phyloP scores from a whole-genome alignment of 2,797 vertebrate species.

The Hylomyscus alleni region DNA sequence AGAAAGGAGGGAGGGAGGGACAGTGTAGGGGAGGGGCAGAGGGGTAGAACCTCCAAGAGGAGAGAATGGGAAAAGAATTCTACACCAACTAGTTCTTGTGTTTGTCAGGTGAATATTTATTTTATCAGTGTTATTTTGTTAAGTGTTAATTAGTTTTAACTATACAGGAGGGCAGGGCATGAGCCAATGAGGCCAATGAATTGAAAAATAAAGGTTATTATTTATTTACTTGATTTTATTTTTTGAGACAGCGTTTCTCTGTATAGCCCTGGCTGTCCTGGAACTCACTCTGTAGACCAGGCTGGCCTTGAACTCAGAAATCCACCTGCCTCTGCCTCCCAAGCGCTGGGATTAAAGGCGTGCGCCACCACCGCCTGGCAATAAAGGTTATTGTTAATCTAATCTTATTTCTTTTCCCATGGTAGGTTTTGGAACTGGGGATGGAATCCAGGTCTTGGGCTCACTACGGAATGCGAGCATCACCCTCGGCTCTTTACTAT shows the following conservation, averaged over 20 bases:
- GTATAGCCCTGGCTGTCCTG: too few species aligned
- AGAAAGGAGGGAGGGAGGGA: neutral
- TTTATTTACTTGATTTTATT: too few species aligned
- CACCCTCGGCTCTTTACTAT: neutral
- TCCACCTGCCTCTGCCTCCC: too few species aligned
- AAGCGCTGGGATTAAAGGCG: too few species aligned
- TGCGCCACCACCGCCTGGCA: too few species aligned
- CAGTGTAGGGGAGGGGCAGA: rapidly evolving
- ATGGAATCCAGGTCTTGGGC: neutral
- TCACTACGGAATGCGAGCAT: neutral
- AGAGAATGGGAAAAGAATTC: neutral
- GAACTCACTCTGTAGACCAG: too few species aligned
- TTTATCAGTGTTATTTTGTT: neutral
- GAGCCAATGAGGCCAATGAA: neutral
- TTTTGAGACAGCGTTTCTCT: too few species aligned
- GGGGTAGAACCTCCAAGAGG: neutral
- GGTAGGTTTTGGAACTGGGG: neutral
- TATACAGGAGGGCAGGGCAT: neutral
- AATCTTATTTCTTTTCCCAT: neutral
- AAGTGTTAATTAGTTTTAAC: conserved; percentile 33
- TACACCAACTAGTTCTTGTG: neutral
- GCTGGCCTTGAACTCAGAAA: too few species aligned
- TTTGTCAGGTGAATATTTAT: neutral
- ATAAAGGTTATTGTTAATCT: too few species aligned
- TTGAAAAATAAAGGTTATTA: neutral